Evolutionary conservation across 2,888 invertebrate genomes (phyloP).

Genomic region (Carabus problematicus): DNA sequence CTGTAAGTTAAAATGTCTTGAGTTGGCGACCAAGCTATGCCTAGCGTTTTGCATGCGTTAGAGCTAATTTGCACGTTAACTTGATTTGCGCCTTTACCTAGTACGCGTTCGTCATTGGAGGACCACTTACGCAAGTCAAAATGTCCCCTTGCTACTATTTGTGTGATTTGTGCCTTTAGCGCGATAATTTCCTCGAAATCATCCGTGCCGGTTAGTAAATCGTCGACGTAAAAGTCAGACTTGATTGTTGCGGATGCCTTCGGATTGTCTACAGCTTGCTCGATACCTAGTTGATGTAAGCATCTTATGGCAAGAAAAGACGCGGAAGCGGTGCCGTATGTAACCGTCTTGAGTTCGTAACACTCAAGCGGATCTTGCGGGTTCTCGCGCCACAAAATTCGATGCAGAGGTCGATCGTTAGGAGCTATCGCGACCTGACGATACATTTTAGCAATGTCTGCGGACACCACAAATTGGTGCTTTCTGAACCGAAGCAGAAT

Average conservation of each 20-base stretch:
- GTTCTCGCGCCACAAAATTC: slow-evolving; percentile 38
- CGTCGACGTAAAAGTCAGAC: slow-evolving; percentile 36
- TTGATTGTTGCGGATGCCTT: slow-evolving; percentile 18
- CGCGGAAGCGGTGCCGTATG: slow-evolving; percentile 34
- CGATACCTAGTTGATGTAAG: slow-evolving; percentile 23
- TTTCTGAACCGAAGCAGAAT: neutral
- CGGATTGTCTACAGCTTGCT: slow-evolving; percentile 6
- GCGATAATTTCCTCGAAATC: slow-evolving; percentile 15
- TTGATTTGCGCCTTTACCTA: neutral
- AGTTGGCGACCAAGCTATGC: slow-evolving; percentile 43
- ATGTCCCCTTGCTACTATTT: slow-evolving; percentile 27
- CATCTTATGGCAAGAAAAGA: slow-evolving; percentile 30
- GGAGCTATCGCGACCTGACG: slow-evolving; percentile 24
- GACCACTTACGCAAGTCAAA: slow-evolving; percentile 42
- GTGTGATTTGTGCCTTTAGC: slow-evolving; percentile 20
- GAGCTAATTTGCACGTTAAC: neutral
- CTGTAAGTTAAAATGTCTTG: slow-evolving; percentile 42
- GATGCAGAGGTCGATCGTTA: neutral
- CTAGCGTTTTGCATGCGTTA: slow-evolving; percentile 42
- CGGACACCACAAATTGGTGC: neutral
- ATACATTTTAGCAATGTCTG: slow-evolving; percentile 41
- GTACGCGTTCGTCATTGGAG: slow-evolving; percentile 12
- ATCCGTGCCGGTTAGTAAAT: slow-evolving; percentile 31
- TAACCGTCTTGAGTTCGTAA: slow-evolving; percentile 33
- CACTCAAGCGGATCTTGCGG: slow-evolving; percentile 14